Evolutionary conservation across 2,888 invertebrate genomes (phyloP).

Genomic region (Atethmia centrago): DNA sequence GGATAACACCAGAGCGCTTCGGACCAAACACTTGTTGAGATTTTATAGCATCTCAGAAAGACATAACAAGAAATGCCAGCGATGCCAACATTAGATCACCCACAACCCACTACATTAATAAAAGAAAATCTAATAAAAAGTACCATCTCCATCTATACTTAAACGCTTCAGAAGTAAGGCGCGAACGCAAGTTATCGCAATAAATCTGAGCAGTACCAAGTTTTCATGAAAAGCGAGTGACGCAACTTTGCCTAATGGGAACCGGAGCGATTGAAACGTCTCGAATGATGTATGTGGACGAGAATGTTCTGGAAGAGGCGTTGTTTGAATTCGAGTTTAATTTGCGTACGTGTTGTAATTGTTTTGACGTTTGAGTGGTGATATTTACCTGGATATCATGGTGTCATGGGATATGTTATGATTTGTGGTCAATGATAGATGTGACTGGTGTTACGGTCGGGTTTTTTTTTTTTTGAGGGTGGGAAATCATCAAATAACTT

Average conservation of each 20-base stretch:
- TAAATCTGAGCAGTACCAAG: slow-evolving; percentile 77
- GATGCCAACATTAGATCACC: neutral
- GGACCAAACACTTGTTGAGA: too few species aligned
- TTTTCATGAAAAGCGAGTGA: slow-evolving; percentile 77
- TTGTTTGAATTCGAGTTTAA: slow-evolving; percentile 46
- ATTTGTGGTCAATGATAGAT: neutral
- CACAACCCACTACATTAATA: neutral
- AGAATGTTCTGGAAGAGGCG: slow-evolving; percentile 35
- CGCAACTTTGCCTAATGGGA: slow-evolving; percentile 76
- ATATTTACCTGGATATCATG: neutral
- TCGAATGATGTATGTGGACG: slow-evolving; percentile 67
- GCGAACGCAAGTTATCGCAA: slow-evolving; percentile 72
- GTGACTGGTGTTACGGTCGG: neutral
- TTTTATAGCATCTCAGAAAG: too few species aligned
- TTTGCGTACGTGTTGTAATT: slow-evolving; percentile 49
- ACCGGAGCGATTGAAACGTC: slow-evolving; percentile 72
- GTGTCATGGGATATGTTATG: neutral
- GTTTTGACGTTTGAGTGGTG: slow-evolving; percentile 25
- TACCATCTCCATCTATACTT: slow-evolving; percentile 43
- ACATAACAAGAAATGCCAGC: too few species aligned
- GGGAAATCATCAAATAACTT: too few species aligned
- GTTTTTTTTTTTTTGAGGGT: too few species aligned
- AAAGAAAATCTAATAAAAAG: slow-evolving; percentile 9
- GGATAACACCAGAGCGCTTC: too few species aligned
- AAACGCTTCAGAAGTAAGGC: slow-evolving; percentile 54